These are phyloP conservation scores for Netelia virgata DNA, from an alignment of 2,888 invertebrate genomes.

Conservation along the genomic window DNA sequence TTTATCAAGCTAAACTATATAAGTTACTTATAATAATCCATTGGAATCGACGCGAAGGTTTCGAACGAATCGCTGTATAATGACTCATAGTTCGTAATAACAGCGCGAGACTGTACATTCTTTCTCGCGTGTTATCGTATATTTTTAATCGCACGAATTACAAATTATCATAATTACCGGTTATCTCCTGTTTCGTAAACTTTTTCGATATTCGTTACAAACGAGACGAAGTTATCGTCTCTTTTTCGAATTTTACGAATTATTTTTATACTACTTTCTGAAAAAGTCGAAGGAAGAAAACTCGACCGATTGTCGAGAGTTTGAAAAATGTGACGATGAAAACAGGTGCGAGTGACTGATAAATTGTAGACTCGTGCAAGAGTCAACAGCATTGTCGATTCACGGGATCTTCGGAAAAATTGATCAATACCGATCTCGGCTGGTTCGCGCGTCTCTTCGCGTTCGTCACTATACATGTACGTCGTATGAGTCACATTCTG, in stretches of 20 bases:
- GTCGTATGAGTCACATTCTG: constrained; percentile 63
- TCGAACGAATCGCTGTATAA: constrained; percentile 37
- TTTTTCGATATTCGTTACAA: too few species aligned
- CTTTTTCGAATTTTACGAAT: too few species aligned
- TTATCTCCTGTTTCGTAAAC: too few species aligned
- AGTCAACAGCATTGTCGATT: background rate
- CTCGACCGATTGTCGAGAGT: too few species aligned
- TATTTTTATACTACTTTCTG: too few species aligned
- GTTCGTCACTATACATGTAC: constrained; percentile 27
- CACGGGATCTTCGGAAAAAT: constrained; percentile 14
- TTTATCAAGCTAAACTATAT: constrained; percentile 52
- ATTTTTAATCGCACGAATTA: constrained; percentile 4
- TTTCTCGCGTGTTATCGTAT: background rate
- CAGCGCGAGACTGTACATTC: constrained; percentile 6
- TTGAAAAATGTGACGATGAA: background rate
- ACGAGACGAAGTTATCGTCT: too few species aligned
- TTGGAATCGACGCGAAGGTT: constrained; percentile 43
- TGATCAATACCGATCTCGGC: background rate
- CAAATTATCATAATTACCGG: background rate
- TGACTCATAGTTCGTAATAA: constrained; percentile 40
- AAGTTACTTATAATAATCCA: constrained; percentile 55
- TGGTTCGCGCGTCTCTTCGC: constrained; percentile 26
- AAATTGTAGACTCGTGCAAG: background rate
- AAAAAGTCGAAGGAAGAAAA: too few species aligned
- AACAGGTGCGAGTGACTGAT: constrained; percentile 1